phyloP scores from a whole-genome alignment of 1,140 invertebrate genomes.

The Pteromalus puparum region DNA sequence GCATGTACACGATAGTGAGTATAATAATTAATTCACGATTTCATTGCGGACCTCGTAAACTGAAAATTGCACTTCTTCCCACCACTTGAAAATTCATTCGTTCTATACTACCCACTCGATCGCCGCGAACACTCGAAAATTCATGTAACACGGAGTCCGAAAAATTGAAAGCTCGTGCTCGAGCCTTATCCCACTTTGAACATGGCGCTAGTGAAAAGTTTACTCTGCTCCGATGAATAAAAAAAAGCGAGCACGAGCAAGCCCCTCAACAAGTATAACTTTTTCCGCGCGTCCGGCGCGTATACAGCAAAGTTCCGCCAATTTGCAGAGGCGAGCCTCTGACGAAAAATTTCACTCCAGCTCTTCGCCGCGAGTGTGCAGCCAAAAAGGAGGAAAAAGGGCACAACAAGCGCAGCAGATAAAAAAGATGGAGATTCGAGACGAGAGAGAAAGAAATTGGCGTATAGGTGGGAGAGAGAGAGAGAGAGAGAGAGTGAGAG shows the following conservation, averaged over 20 bases:
- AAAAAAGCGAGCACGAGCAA: slow-evolving; percentile 7
- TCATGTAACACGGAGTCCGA: background rate
- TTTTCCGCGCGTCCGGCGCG: background rate
- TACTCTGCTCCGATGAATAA: background rate
- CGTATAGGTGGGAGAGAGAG: background rate
- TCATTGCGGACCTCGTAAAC: background rate
- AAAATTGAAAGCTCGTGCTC: background rate
- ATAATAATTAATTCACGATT: background rate
- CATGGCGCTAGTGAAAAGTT: background rate
- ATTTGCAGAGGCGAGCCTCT: background rate
- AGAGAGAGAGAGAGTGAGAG: background rate
- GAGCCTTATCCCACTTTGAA: background rate
- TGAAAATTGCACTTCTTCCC: background rate
- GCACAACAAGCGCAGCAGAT: background rate
- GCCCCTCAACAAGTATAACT: slow-evolving; percentile 3
- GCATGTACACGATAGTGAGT: no score
- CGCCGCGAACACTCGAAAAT: background rate
- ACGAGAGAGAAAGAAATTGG: slow-evolving; percentile 17
- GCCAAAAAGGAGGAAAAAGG: background rate
- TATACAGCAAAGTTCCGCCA: slow-evolving; percentile 5
- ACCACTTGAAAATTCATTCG: no score
- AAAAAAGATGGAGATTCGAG: slow-evolving; percentile 9
- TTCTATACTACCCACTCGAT: background rate
- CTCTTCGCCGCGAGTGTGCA: background rate
- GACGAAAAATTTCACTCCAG: slow-evolving; percentile 12